phyloP scores from a whole-genome alignment of 35 echinoderm and acorn worm species.

The Heliocidaris erythrogramma region DNA sequence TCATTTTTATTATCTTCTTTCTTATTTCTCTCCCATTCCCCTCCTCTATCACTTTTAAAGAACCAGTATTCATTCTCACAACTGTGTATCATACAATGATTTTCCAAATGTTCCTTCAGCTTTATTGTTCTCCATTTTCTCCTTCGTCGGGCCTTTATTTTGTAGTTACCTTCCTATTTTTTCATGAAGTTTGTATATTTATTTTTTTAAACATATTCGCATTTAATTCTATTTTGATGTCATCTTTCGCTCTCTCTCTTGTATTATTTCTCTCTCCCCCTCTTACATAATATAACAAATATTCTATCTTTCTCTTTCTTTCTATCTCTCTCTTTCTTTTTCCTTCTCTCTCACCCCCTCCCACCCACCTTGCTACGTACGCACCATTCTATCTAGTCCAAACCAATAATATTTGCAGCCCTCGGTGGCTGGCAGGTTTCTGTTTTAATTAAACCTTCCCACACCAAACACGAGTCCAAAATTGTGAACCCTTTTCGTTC shows the following conservation, averaged over 20 bases:
- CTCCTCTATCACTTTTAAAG: too few relatives aligned
- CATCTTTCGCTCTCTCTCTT: background rate
- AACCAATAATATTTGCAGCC: constrained; percentile 34
- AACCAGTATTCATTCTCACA: too few relatives aligned
- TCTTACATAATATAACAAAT: background rate
- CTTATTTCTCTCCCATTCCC: too few relatives aligned
- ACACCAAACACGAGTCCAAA: background rate
- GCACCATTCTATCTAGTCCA: background rate
- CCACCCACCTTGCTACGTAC: background rate
- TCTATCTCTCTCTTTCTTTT: background rate
- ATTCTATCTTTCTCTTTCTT: background rate
- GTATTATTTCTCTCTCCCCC: background rate
- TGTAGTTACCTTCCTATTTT: too few relatives aligned
- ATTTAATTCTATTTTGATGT: background rate
- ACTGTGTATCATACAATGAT: too few relatives aligned
- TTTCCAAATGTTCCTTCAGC: too few relatives aligned
- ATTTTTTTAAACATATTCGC: too few relatives aligned
- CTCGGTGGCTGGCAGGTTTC: constrained; percentile 9
- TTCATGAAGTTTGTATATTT: too few relatives aligned
- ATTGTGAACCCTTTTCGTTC: constrained; percentile 36
- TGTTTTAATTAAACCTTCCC: constrained; percentile 39
- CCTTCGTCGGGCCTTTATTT: too few relatives aligned
- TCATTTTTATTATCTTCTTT: too few relatives aligned
- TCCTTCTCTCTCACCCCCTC: background rate
- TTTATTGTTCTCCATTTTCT: too few relatives aligned